Base-by-base conservation (phyloP, 2,797 vertebrate species). In the Enteromius radiatus region DNA sequence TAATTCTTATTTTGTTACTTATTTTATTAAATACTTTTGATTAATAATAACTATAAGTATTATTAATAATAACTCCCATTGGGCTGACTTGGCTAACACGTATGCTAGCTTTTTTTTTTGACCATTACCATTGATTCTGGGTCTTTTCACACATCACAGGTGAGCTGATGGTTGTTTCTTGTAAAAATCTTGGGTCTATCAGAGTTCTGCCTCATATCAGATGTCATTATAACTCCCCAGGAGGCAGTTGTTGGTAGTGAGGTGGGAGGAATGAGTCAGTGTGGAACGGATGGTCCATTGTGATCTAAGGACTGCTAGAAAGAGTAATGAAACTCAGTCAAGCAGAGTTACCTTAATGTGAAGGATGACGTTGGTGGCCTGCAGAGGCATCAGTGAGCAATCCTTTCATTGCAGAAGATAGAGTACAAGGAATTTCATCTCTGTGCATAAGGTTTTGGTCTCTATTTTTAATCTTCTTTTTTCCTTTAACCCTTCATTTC, bases 261-360 rank as follows among this genome's bases (percentile, higher is more conserved):
- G 36, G 54, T 52, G 59, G 69, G 45, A 75, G 36, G 68, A 82
- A 77, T 74, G 28, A 43, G 54, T 67, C 31, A 52, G 81, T 31
- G 47, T 71, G 38, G 45, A 85, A 71, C 88, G 88, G 85, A 87
- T 52, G 38, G 78, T 84, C 89, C 41, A 36, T 74, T 81, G 89
- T 79, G 81, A 90, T 88, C 90, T 89, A 88, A 84, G 56, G 38
- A 70, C 69, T 70, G 52, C 79, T 69, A 85, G 28, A 45, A 36
- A 56, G 65, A 88, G 88, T 90, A 93, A 93, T 93, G 89, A 92
- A 89, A 90, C 89, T 88, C 54, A 79, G 59, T 88, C 76, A 84
- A 86, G 77, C 88, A 90, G 90, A 91, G 90, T 89, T 90, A 91
- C 87, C 86, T 90, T 86, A 83, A 88, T 86, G 78, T 90, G 86